Evolutionary conservation across 2,888 invertebrate genomes (phyloP), one percentile per base, ranked within the genome.

Genomic region (Aelia acuminata): DNA sequence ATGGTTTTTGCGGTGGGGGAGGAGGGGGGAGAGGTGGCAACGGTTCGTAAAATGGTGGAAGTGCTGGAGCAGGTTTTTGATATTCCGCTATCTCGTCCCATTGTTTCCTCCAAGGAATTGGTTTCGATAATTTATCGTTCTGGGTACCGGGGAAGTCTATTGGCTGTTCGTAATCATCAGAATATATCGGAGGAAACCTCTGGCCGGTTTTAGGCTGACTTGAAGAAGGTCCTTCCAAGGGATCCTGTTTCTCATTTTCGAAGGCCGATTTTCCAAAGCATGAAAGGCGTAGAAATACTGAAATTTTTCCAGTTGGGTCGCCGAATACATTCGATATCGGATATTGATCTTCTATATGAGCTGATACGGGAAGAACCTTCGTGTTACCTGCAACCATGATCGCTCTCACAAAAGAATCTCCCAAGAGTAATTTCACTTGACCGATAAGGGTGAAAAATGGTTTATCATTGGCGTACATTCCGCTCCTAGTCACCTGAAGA

Each of bases 181-280:
- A 43, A 80, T 80, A 80, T 10, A 80, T n/a, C 22, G 80, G 80
- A 80, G 11, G 22, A n/a, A 80, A 43, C 35, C 39, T 80, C 43
- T 80, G 22, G n/a, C 43, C 10, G n/a, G 22, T 2, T n/a, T 80
- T n/a, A n/a, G 39, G 43, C 0, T 43, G 22, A 1, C 3, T 22
- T 80, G n/a, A n/a, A 43, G 18, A 0, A 11, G 80, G 31, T 4
- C 0, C 43, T n/a, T 1, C 43, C 15, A 43, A 22, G 4, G 43
- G 43, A 43, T 80, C 80, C 13, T 18, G 22, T 47, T 8, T 47
- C 43, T 80, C 80, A 39, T 39, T 39, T 80, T 80, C 80, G n/a
- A 80, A 43, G 31, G 86, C 70, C 5, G 89, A 88, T 22, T 50
- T 70, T 20, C 90, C 90, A 39, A 89, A 90, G 84, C 90, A 90